Evolutionary conservation across 2,797 vertebrate species (phyloP).

Genomic region (Enoplosus armatus): DNA sequence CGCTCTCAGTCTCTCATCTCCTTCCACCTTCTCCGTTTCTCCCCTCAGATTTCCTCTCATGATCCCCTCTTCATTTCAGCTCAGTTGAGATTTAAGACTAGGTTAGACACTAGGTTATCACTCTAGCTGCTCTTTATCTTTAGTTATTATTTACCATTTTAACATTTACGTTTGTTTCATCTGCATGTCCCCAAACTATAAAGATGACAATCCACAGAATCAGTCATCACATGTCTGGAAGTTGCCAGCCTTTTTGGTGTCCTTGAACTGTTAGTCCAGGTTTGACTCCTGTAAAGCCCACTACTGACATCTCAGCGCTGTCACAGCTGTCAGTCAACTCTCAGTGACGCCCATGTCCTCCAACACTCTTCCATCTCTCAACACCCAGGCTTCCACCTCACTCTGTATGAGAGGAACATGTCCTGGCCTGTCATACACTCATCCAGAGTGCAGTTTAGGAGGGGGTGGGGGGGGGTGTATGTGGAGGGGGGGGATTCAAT

Average conservation of each 20-base stretch:
- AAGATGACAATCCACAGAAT: background rate
- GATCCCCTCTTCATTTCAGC: constrained; percentile 61
- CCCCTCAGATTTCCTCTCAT: constrained; percentile 63
- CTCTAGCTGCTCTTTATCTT: constrained; percentile 29
- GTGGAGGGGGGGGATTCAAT: constrained; percentile 59
- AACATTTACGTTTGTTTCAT: constrained; percentile 15
- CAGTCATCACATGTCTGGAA: constrained; percentile 21
- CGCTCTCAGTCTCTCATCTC: constrained; percentile 52
- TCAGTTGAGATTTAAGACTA: constrained; percentile 46
- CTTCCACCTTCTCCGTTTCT: constrained; percentile 55
- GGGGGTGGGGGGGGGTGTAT: background rate
- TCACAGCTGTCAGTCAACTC: constrained; percentile 78
- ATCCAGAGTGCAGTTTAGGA: constrained; percentile 60
- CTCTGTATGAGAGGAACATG: constrained; percentile 68
- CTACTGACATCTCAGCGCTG: constrained; percentile 69
- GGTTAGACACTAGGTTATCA: constrained; percentile 13
- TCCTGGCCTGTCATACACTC: constrained; percentile 75
- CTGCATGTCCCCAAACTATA: background rate
- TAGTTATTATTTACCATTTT: constrained; percentile 19
- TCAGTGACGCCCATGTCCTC: constrained; percentile 70
- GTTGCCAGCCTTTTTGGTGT: constrained; percentile 49
- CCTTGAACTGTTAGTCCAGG: constrained; percentile 68
- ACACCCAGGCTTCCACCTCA: constrained; percentile 59
- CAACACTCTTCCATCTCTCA: constrained; percentile 71
- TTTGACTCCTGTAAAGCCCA: constrained; percentile 57